Evolutionary conservation across 2,888 invertebrate species (phyloP).

Genomic region (Troides aeacus): DNA sequence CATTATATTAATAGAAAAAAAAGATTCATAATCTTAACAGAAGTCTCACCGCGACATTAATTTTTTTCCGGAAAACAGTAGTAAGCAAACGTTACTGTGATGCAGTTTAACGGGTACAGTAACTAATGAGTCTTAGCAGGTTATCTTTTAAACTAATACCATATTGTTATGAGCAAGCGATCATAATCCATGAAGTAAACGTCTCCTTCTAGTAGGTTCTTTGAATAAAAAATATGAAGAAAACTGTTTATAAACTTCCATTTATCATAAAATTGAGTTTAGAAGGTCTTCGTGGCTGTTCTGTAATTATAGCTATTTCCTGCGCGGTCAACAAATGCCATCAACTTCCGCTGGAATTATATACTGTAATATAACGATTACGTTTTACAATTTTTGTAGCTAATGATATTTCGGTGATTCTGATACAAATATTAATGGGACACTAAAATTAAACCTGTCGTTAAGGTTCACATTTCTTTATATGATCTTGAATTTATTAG

Average conservation of each 20-base stretch:
- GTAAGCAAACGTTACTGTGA: too few relatives aligned
- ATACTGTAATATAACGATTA: neutral
- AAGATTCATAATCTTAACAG: too few relatives aligned
- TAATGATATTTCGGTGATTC: neutral
- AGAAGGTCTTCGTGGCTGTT: neutral
- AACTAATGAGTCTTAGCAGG: too few relatives aligned
- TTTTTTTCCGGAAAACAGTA: too few relatives aligned
- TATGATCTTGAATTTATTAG: too few relatives aligned
- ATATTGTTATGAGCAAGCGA: too few relatives aligned
- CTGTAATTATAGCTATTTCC: slow-evolving; percentile 5
- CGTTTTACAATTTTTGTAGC: neutral
- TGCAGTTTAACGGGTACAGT: too few relatives aligned
- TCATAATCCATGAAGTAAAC: too few relatives aligned
- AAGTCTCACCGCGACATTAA: too few relatives aligned
- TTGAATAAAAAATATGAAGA: neutral
- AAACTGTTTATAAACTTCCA: neutral
- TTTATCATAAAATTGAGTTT: neutral
- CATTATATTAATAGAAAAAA: too few relatives aligned
- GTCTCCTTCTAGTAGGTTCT: neutral
- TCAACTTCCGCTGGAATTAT: neutral
- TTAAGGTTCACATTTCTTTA: too few relatives aligned
- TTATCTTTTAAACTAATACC: too few relatives aligned
- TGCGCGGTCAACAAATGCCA: neutral
- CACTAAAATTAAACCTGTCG: neutral
- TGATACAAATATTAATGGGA: neutral